Evolutionary conservation across 2,113 vertebrate genomes (phyloP), one percentile per base, ranked within the genome.

Genomic region (Pelusios castaneus): DNA sequence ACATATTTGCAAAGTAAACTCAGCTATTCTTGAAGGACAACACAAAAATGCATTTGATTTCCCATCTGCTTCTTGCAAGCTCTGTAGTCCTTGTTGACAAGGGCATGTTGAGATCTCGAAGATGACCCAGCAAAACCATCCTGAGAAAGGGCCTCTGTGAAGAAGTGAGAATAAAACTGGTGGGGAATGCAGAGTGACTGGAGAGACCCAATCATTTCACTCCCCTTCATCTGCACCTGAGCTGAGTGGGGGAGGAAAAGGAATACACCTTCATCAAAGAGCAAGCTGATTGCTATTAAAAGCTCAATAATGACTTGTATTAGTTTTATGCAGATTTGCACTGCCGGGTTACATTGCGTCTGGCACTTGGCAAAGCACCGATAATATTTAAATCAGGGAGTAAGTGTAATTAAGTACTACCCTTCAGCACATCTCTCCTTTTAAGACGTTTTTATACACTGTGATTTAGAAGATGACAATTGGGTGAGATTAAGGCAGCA

Each of bases 381-480:
- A 95, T 97, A 97, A 97, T 95, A 96, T 98, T 97, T 97, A 98
- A 98, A 98, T 98, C 97, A 97, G 97, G 90, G 97, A 92, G 96
- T 97, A 97, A 98, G 97, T 98, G 97, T 98, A 98, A 98, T 98
- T 98, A 98, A 98, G 97, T 97, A 94, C 92, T 97, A 97, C 95
- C 97, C 96, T 97, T 98, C 96, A 97, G 95, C 89, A 88, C 95
- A 97, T 97, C 97, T 97, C 96, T 97, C 95, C 97, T 97, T 97
- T 97, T 93, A 97, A 96, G 97, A 97, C 97, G 95, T 97, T 98
- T 98, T 98, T 98, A 97, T 97, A 97, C 97, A 95, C 91, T 6
- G 11, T 98, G 98, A 98, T 98, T 98, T 98, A 98, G 95, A 98
- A 97, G 97, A 95, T 98, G 97, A 98, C 97, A 98, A 97, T 98